Percentiles rank a stretch among this genome's conserved stretches.
These are phyloP conservation scores for silkworm (Bombyx mori) DNA, from an alignment of 1,140 invertebrate genomes.

Conservation along the genomic window DNA sequence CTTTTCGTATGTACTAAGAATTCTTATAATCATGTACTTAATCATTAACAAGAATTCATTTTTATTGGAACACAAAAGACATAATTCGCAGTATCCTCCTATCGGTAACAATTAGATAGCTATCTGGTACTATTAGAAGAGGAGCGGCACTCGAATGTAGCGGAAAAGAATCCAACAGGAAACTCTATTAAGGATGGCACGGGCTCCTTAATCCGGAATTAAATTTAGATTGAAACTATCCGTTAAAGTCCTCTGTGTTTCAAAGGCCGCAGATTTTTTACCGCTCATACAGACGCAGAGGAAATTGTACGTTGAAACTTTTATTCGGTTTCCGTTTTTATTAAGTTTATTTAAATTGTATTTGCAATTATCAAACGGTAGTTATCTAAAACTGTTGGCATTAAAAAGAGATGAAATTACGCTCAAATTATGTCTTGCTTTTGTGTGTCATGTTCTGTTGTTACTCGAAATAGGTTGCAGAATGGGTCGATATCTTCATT, in stretches of 20 bases:
- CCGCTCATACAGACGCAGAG: too few relatives aligned
- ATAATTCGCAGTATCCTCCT: slow-evolving; percentile 3
- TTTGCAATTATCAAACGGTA: too few relatives aligned
- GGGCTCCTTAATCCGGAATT: slow-evolving; percentile 38
- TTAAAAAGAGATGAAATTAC: background rate
- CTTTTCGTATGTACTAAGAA: too few relatives aligned
- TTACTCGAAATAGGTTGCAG: background rate
- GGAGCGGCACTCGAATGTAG: slow-evolving; percentile 25
- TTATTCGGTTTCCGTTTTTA: too few relatives aligned
- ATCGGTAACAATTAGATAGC: slow-evolving; percentile 10
- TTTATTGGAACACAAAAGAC: too few relatives aligned
- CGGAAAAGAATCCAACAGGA: slow-evolving; percentile 41
- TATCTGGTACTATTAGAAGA: slow-evolving; percentile 1
- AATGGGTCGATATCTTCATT: too few relatives aligned
- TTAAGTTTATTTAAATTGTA: too few relatives aligned
- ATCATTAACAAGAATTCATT: too few relatives aligned
- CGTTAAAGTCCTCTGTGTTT: slow-evolving; percentile 20
- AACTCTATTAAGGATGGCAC: slow-evolving; percentile 46
- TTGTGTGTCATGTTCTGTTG: background rate
- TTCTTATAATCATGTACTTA: too few relatives aligned
- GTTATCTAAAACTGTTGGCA: background rate
- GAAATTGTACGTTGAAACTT: too few relatives aligned
- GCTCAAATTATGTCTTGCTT: background rate
- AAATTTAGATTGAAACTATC: slow-evolving; percentile 51
- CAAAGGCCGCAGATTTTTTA: slow-evolving; percentile 1